Evolutionary conservation across 2,888 invertebrate genomes (phyloP).

Genomic region (Heliconius ismenius): DNA sequence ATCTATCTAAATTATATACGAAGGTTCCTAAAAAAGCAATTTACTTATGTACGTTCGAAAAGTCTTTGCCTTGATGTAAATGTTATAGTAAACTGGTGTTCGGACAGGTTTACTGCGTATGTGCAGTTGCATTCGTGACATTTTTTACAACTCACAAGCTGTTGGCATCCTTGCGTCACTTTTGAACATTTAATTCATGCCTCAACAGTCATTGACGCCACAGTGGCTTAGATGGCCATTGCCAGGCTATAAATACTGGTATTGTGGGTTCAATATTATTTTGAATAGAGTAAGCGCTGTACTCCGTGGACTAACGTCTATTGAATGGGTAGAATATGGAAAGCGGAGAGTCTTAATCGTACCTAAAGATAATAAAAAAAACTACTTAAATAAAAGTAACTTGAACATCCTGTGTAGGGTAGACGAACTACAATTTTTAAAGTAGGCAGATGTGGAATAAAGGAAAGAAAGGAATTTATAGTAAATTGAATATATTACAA

Average conservation of each 20-base stretch:
- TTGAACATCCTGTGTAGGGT: background rate
- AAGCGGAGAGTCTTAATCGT: background rate
- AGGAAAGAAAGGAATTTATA: no score
- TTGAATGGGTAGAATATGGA: background rate
- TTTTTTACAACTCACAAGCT: constrained; percentile 43
- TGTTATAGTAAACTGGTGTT: constrained; percentile 40
- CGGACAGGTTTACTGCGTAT: constrained; percentile 47
- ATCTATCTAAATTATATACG: constrained; percentile 4
- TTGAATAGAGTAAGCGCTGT: background rate
- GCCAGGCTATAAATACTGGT: background rate
- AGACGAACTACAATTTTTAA: no score
- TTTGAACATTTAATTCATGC: constrained; percentile 2
- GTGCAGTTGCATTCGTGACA: constrained; percentile 44
- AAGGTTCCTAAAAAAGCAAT: background rate
- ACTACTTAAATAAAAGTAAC: background rate
- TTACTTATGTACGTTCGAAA: constrained; percentile 17
- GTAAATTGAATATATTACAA: no score
- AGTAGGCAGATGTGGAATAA: no score
- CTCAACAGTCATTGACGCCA: background rate
- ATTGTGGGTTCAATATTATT: background rate
- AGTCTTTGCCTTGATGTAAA: constrained; percentile 44
- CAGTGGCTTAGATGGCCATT: background rate
- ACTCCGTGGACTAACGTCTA: background rate
- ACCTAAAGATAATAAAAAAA: background rate
- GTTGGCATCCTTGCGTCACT: constrained; percentile 36